Evolutionary conservation across 2,113 vertebrate genomes (phyloP).

Genomic region (Anas platyrhynchos): DNA sequence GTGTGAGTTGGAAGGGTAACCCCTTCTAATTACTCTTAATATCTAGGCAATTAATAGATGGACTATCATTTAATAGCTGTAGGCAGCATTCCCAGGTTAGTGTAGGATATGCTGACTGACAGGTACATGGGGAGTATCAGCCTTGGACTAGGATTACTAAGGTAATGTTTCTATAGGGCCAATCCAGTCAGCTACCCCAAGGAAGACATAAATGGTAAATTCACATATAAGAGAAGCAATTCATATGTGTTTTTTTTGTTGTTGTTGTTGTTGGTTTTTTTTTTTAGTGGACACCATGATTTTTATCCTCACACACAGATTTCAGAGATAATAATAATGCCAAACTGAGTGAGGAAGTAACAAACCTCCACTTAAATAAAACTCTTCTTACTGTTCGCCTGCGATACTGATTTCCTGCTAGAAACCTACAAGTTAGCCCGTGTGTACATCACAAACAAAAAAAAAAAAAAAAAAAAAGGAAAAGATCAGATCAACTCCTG

Average conservation of each 20-base stretch:
- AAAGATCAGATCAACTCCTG: not conserved
- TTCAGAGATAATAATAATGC: not conserved
- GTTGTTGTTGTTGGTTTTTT: too few species aligned
- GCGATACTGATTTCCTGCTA: not conserved
- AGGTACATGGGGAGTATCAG: not conserved
- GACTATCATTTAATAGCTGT: not conserved
- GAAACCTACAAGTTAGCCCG: not conserved
- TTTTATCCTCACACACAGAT: not conserved
- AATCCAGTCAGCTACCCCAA: not conserved
- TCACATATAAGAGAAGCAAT: not conserved
- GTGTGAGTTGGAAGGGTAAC: not conserved
- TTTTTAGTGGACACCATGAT: not conserved
- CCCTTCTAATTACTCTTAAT: not conserved
- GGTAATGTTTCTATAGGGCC: not conserved
- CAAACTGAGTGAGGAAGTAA: not conserved
- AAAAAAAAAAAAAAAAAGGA: not conserved
- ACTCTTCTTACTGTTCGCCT: not conserved
- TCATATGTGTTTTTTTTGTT: not conserved
- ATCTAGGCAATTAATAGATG: not conserved
- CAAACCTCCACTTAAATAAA: not conserved
- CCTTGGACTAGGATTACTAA: not conserved
- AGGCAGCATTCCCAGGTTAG: not conserved
- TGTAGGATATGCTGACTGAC: not conserved
- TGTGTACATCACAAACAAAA: not conserved
- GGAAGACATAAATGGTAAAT: not conserved